Percentiles rank a stretch among this genome's conserved stretches.
Conservation (phyloP, 2,113 vertebrate genomes). For the Syrmaticus mikado region DNA sequence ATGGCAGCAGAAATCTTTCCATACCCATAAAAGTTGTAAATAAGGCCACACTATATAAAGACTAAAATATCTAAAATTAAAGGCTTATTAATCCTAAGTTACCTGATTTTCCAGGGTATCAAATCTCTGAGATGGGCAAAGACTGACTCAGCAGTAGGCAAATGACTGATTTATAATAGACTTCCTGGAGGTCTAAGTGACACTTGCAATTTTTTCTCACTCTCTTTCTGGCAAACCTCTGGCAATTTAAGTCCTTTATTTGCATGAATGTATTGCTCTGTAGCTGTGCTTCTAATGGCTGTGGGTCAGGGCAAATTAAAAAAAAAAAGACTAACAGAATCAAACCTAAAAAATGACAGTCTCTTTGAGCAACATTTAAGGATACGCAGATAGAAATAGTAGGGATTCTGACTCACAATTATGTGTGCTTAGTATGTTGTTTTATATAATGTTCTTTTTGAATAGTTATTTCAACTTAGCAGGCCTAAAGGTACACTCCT, state of each 20-base stretch:
- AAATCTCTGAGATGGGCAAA: neutral
- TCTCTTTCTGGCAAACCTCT: neutral
- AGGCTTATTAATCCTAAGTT: neutral
- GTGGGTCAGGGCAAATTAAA: neutral
- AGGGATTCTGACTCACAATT: neutral
- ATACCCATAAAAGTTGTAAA: neutral
- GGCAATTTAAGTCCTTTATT: neutral
- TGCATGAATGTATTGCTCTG: neutral
- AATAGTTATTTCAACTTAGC: neutral
- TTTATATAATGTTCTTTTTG: neutral
- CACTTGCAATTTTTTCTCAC: neutral
- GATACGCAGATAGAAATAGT: neutral
- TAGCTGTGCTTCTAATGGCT: neutral
- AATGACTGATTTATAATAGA: neutral
- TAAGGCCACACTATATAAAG: neutral
- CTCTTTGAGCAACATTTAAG: neutral
- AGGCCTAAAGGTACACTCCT: neutral
- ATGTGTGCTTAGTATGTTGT: neutral
- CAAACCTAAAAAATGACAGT: accelerated
- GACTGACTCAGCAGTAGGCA: neutral
- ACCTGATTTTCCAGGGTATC: neutral
- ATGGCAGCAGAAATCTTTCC: neutral
- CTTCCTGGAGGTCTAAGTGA: neutral
- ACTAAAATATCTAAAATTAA: neutral
- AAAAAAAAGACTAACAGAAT: neutral